Evolutionary conservation across 2,888 invertebrate genomes (phyloP).

Genomic region (Campopleginae sp.): DNA sequence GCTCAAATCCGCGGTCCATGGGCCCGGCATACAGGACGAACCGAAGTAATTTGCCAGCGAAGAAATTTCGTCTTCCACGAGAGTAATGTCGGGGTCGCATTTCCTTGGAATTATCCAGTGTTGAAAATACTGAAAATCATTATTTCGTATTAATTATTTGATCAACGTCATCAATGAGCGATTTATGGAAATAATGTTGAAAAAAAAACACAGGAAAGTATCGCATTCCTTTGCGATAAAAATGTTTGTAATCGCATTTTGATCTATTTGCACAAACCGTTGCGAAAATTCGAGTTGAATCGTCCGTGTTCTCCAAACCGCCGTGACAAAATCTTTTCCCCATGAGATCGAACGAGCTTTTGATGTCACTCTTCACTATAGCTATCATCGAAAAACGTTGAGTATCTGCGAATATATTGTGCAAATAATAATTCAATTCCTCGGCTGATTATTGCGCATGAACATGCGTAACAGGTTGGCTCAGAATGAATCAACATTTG

Average conservation of each 20-base stretch:
- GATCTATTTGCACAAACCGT: slow-evolving; percentile 86
- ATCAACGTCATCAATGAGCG: neutral
- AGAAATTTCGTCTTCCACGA: slow-evolving; percentile 91
- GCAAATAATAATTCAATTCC: neutral
- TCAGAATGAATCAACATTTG: too few species aligned
- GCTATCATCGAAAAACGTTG: slow-evolving; percentile 87
- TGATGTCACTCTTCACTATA: slow-evolving; percentile 88
- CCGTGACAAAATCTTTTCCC: slow-evolving; percentile 93
- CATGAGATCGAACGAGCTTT: slow-evolving; percentile 87
- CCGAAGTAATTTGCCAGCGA: slow-evolving; percentile 91
- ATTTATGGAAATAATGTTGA: neutral
- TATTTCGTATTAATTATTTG: neutral
- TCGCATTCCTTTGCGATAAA: neutral
- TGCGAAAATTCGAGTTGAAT: slow-evolving; percentile 91
- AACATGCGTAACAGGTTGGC: too few species aligned
- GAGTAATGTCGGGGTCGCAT: slow-evolving; percentile 89
- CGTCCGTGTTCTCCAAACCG: slow-evolving; percentile 89
- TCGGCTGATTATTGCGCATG: neutral
- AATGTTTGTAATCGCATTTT: neutral
- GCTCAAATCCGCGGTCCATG: slow-evolving; percentile 89
- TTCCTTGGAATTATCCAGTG: slow-evolving; percentile 89
- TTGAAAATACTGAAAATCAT: slow-evolving; percentile 88
- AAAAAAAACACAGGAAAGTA: neutral
- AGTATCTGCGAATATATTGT: slow-evolving; percentile 54
- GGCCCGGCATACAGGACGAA: slow-evolving; percentile 93